Base-by-base conservation (phyloP, 2,797 vertebrate species). In the Acanthurus lineatus region DNA sequence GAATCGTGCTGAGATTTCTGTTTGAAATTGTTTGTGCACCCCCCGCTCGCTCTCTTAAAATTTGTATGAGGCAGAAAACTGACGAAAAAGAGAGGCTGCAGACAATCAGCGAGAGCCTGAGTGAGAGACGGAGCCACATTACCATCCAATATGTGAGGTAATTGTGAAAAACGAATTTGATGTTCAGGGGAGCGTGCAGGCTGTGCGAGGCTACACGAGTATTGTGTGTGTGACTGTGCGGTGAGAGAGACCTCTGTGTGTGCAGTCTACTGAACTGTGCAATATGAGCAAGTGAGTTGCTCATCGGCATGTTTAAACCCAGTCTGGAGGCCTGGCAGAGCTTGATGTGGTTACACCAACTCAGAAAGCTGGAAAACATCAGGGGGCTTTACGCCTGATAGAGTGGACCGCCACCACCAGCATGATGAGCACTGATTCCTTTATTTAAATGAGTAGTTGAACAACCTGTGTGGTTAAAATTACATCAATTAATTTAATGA, bases 401-500 rank as follows among this genome's bases (percentile, higher is more conserved):
- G 57, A 42, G 15, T 25, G 28, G 6, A 2, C 69, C 38, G 16
- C 3, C 32, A 11, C 5, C 2, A 10, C 44, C 20, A 42, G 62
- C 35, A 8, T 5, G 15, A 11, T 25, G 38, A 57, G 71, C 45
- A 61, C 20, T 28, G 1, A 44, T 74, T 22, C 11, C 58, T 60
- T 28, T n/a, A 48, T 20, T 14, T n/a, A 47, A 42, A 49, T 35
- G 28, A 68, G 63, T 25, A 53, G 4, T 32, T 15, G 2, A 59
- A 11, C 61, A 42, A 44, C 42, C 47, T 11, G 48, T 51, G 53
- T 14, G 22, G 25, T 15, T 40, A 63, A 69, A 76, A 16, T 48
- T 1, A 52, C 17, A 3, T 22, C 11, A 9, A 9, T 4, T 17
- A 9, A n/a, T 0, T 73, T 75, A 84, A 85, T 81, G 77, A 88